Evolutionary conservation across 2,888 invertebrate species (phyloP).

Genomic region (Luperina nickerlii): DNA sequence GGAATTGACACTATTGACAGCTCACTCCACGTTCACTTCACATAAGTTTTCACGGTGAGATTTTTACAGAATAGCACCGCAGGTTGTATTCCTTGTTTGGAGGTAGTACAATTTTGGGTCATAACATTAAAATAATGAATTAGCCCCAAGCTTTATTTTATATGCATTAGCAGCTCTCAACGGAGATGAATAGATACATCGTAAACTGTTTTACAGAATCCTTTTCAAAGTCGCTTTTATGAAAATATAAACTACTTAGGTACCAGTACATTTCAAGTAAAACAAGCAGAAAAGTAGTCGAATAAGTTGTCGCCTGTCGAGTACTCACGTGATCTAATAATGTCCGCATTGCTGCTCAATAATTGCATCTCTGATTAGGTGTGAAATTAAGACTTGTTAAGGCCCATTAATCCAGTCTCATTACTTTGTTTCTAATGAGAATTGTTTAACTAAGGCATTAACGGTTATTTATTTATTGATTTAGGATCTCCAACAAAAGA

Average conservation of each 20-base stretch:
- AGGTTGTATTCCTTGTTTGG: neutral
- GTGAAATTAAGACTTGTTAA: constrained; percentile 50
- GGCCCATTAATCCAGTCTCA: constrained; percentile 3
- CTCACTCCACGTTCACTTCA: too few relatives aligned
- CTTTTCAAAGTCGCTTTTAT: neutral
- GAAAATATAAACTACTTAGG: neutral
- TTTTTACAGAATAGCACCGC: too few relatives aligned
- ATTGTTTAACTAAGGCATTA: constrained; percentile 9
- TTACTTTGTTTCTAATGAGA: constrained; percentile 3
- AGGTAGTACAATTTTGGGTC: neutral
- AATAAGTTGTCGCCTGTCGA: neutral
- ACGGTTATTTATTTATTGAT: neutral
- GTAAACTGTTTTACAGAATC: neutral
- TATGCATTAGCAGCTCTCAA: neutral
- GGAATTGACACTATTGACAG: too few relatives aligned
- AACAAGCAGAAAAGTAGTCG: neutral
- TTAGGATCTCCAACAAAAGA: neutral
- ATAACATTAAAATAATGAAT: neutral
- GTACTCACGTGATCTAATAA: constrained; percentile 1
- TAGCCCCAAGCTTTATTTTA: neutral
- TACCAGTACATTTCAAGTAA: neutral
- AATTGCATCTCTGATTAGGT: constrained; percentile 30
- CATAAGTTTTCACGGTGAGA: too few relatives aligned
- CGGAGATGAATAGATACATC: neutral
- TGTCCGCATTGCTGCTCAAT: neutral